Conservation (phyloP, 2,888 invertebrate species). For the Lysandra coridon region DNA sequence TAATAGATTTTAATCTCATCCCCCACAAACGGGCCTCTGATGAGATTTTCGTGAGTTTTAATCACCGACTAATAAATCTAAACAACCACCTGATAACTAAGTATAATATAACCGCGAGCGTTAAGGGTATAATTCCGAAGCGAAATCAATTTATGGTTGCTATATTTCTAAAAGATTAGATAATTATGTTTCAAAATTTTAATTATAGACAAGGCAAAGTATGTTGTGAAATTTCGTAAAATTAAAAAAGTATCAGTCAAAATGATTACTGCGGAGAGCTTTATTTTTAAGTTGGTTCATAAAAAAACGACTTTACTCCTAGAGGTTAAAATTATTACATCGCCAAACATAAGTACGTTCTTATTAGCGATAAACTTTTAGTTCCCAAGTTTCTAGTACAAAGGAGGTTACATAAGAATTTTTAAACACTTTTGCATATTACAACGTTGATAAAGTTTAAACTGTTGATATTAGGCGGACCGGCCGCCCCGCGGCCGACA, state of each 20-base stretch:
- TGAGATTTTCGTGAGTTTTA: conserved; percentile 47
- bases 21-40: background rate
- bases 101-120: background rate
- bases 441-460: conserved; percentile 42
- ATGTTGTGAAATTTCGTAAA: no score
- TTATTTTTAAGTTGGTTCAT: background rate
- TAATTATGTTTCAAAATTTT: no score
- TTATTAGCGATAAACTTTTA: conserved; percentile 32
- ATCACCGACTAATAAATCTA: conserved; percentile 57
- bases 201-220: no score
- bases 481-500: conserved; percentile 27
- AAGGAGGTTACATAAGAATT: conserved; percentile 36
- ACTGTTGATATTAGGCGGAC: conserved; percentile 40
- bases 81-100: conserved; percentile 19
- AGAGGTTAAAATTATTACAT: conserved; percentile 42
- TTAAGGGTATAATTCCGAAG: no score
- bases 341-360: conserved; percentile 36
- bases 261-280: background rate
- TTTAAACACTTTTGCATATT: conserved; percentile 39
- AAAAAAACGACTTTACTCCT: conserved; percentile 35
- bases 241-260: background rate
- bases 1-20: conserved; percentile 1
- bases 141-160: background rate
- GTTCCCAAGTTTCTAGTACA: conserved; percentile 2
- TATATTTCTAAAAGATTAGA: background rate